These are phyloP conservation scores for Hirtodrosophila cameraria DNA, from an alignment of 2,888 invertebrate species.

Conservation along the genomic window DNA sequence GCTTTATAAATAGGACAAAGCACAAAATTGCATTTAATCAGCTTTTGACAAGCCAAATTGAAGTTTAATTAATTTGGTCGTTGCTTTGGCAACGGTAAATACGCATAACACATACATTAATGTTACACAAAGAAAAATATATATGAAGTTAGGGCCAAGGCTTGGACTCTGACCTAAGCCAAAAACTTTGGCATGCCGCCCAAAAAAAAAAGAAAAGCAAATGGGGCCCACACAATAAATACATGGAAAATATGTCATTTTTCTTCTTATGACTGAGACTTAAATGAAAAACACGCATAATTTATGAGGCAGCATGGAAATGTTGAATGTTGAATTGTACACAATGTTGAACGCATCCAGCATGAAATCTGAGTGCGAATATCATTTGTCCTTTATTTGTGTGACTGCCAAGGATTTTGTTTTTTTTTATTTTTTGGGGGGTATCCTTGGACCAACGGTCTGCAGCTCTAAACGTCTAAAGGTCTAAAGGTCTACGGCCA, in stretches of 20 bases:
- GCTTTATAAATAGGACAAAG: not conserved
- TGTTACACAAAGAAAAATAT: slow-evolving; percentile 20
- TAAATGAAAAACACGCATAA: slow-evolving; percentile 64
- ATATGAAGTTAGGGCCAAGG: no score
- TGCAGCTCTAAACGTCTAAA: no score
- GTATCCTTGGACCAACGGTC: slow-evolving; percentile 12
- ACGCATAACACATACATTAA: slow-evolving; percentile 28
- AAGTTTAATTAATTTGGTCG: slow-evolving; percentile 67
- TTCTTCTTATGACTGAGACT: slow-evolving; percentile 53
- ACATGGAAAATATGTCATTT: slow-evolving; percentile 73
- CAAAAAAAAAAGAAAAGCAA: slow-evolving; percentile 23
- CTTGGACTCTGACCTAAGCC: slow-evolving; percentile 44
- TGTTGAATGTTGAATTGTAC: slow-evolving; percentile 14
- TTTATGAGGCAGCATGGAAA: slow-evolving; percentile 54
- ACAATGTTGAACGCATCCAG: slow-evolving; percentile 37
- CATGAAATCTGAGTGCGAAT: slow-evolving; percentile 50
- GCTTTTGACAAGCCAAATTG: slow-evolving; percentile 63
- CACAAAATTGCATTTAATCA: slow-evolving; percentile 57
- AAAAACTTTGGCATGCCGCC: slow-evolving; percentile 43
- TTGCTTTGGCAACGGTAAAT: slow-evolving; percentile 33
- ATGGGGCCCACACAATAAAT: not conserved
- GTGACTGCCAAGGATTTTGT: slow-evolving; percentile 6
- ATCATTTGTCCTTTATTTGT: not conserved
- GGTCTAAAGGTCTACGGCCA: no score
- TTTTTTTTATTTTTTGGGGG: no score